Conservation (phyloP, 2,113 vertebrate genomes). For the Gallinago jamesoni region DNA sequence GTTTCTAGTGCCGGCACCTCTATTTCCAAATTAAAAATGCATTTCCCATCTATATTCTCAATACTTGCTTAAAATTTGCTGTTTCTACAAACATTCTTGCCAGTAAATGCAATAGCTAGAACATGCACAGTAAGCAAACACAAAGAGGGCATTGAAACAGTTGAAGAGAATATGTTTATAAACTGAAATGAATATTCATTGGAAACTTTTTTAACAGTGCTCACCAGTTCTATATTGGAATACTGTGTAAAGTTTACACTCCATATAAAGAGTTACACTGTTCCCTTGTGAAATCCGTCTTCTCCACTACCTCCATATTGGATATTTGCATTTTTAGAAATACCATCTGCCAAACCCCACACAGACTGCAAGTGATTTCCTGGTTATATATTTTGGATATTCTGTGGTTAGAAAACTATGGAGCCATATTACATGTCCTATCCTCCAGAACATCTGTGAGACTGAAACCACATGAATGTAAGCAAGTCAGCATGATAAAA, state of each 20-base stretch:
- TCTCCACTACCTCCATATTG: slow-evolving; percentile 65
- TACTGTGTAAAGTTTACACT: slow-evolving; percentile 70
- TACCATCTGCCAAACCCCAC: slow-evolving; percentile 68
- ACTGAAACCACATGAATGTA: slow-evolving; percentile 46
- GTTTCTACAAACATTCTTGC: slow-evolving; percentile 27
- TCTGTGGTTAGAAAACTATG: slow-evolving; percentile 70
- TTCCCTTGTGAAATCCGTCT: slow-evolving; percentile 65
- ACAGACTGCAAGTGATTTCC: slow-evolving; percentile 68
- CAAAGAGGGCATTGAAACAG: slow-evolving; percentile 67
- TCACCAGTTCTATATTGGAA: slow-evolving; percentile 69
- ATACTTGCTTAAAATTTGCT: slow-evolving; percentile 54
- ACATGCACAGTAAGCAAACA: slow-evolving; percentile 71
- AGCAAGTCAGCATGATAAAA: slow-evolving; percentile 36
- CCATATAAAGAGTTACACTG: slow-evolving; percentile 69
- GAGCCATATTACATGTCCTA: slow-evolving; percentile 63
- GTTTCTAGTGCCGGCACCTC: neutral
- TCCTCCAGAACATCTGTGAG: slow-evolving; percentile 67
- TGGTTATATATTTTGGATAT: slow-evolving; percentile 71
- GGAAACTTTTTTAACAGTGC: slow-evolving; percentile 67
- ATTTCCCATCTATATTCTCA: slow-evolving; percentile 1
- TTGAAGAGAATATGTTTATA: slow-evolving; percentile 70
- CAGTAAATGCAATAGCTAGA: slow-evolving; percentile 56
- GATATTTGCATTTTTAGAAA: slow-evolving; percentile 72
- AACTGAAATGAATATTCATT: slow-evolving; percentile 71
- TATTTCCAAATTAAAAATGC: slow-evolving; percentile 34